Evolutionary conservation across 2,888 invertebrate species (phyloP).

Genomic region (Nowickia ferox): DNA sequence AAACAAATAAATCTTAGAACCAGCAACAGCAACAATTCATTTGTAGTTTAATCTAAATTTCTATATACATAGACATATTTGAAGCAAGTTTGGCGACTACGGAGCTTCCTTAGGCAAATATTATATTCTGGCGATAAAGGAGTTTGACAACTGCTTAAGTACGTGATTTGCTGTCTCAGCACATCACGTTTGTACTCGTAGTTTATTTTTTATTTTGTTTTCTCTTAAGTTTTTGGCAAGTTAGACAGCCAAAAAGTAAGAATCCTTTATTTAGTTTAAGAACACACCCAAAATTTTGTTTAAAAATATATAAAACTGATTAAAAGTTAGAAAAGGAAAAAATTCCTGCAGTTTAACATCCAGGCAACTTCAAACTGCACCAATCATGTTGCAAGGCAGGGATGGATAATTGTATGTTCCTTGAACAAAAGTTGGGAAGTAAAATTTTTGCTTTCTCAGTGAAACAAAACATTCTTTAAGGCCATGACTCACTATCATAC

Average conservation of each 20-base stretch:
- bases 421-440: background rate
- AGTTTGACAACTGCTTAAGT: background rate
- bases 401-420: background rate
- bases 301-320: background rate
- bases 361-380: background rate
- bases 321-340: background rate
- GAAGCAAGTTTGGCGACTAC: background rate
- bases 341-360: constrained; percentile 4
- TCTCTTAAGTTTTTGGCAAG: constrained; percentile 6
- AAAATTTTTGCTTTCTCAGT: no score
- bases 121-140: background rate
- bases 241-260: constrained; percentile 5
- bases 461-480: no score
- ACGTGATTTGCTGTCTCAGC: background rate
- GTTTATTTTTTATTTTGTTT: constrained; percentile 2
- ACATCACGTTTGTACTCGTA: constrained; percentile 57
- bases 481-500: no score
- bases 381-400: constrained; percentile 30
- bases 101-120: background rate
- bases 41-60: background rate
- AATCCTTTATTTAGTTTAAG: constrained; percentile 52
- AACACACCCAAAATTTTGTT: constrained; percentile 42
- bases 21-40: no score
- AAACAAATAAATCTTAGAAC: background rate
- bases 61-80: no score